Conservation (phyloP, 1,140 invertebrate genomes). For the Steinernema feltiae region DNA sequence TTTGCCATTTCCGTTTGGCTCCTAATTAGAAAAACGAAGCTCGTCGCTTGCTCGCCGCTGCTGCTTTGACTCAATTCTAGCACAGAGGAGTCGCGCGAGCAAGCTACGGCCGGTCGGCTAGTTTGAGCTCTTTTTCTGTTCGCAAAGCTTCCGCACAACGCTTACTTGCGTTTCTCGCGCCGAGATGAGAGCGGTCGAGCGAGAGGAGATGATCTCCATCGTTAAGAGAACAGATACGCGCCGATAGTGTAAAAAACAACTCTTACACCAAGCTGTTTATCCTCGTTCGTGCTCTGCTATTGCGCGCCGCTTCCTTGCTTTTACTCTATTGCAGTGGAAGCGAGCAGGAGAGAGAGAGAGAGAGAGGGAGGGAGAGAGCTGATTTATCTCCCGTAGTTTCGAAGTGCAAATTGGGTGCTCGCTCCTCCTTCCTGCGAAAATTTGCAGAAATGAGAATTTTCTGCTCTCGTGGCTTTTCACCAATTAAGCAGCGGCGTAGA, state of each 20-base stretch:
- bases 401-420: constrained; percentile 7
- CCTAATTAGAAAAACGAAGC: constrained; percentile 7
- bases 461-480: background rate
- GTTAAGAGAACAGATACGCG: background rate
- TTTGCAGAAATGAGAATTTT: background rate
- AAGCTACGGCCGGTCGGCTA: background rate
- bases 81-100: no score
- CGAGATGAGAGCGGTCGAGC: background rate
- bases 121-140: background rate
- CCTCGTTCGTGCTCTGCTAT: background rate
- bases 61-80: background rate
- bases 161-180: background rate
- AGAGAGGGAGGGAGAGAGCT: background rate
- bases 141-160: background rate
- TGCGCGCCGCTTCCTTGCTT: background rate
- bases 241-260: constrained; percentile 1
- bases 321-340: background rate
- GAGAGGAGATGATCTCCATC: background rate
- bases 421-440: background rate
- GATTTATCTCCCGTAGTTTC: background rate
- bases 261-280: background rate
- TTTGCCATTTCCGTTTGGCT: background rate
- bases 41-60: background rate
- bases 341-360: background rate
- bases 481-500: no score